phyloP scores from a whole-genome alignment of 2,888 invertebrate genomes.

The Poecilus cupreus region DNA sequence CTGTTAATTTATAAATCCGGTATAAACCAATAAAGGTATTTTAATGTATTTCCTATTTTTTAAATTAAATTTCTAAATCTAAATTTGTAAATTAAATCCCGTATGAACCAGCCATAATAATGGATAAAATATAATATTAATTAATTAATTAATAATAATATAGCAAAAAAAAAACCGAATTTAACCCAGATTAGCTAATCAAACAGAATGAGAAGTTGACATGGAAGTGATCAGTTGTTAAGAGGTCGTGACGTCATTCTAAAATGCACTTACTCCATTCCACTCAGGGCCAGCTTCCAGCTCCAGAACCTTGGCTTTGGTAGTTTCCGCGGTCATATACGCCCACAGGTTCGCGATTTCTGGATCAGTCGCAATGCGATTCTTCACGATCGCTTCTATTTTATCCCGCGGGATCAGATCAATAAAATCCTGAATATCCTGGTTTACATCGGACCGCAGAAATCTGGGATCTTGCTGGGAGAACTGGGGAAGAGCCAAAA shows the following conservation, averaged over 20 bases:
- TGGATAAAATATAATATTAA: too few relatives aligned
- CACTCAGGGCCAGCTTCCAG: constrained; percentile 7
- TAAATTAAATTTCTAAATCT: too few relatives aligned
- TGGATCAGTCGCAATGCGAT: background rate
- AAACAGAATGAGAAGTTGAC: too few relatives aligned
- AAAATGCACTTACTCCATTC: background rate
- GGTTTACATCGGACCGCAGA: background rate
- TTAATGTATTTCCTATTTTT: too few relatives aligned
- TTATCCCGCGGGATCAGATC: background rate
- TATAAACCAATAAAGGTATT: too few relatives aligned
- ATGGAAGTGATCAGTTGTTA: too few relatives aligned
- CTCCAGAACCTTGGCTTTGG: background rate
- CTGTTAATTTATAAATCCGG: too few relatives aligned
- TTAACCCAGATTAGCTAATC: too few relatives aligned
- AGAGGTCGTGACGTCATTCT: background rate
- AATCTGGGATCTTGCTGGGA: background rate
- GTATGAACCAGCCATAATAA: too few relatives aligned
- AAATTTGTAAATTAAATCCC: too few relatives aligned
- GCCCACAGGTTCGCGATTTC: background rate
- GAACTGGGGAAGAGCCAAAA: background rate
- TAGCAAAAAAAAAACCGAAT: too few relatives aligned
- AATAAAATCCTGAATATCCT: constrained; percentile 5
- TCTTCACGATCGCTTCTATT: background rate
- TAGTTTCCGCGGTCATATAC: background rate
- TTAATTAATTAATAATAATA: too few relatives aligned